Evolutionary conservation across 1,140 invertebrate species (phyloP).

Genomic region (Babylonia areolata): DNA sequence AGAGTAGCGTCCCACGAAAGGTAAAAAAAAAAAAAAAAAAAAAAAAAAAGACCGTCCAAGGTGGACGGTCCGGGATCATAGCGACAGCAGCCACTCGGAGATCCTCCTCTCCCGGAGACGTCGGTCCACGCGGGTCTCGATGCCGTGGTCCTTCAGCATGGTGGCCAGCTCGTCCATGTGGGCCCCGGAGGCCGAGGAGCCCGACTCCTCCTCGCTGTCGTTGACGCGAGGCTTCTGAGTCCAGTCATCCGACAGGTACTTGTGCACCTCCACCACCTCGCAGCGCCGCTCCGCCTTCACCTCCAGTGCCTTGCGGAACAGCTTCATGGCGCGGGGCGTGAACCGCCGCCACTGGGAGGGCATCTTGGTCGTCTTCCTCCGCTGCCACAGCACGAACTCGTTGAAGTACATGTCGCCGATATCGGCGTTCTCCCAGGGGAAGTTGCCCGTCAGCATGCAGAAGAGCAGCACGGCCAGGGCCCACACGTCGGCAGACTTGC

Average conservation of each 20-base stretch:
- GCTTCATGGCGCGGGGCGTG: constrained; percentile 80
- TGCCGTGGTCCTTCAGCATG: constrained; percentile 82
- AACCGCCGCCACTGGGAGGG: constrained; percentile 75
- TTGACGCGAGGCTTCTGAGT: constrained; percentile 66
- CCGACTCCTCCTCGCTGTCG: constrained; percentile 56
- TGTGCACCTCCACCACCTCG: constrained; percentile 84
- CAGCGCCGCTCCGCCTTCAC: constrained; percentile 85
- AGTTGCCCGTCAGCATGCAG: constrained; percentile 93
- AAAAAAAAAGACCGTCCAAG: background rate
- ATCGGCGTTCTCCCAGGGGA: constrained; percentile 97
- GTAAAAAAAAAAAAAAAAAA: background rate
- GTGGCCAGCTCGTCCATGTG: constrained; percentile 81
- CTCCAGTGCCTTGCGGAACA: constrained; percentile 85
- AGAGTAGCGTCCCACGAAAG: background rate
- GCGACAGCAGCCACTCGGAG: constrained; percentile 82
- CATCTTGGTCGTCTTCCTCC: constrained; percentile 83
- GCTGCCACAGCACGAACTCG: constrained; percentile 84
- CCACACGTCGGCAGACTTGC: constrained; percentile 94
- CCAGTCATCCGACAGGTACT: constrained; percentile 86
- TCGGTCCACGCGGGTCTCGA: constrained; percentile 83
- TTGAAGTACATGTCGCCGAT: constrained; percentile 80
- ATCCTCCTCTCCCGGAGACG: constrained; percentile 81
- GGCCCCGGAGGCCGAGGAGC: constrained; percentile 54
- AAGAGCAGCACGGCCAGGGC: constrained; percentile 96
- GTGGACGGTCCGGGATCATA: constrained; percentile 56